Base-by-base conservation (phyloP, 2,113 vertebrate species). In the Hippocampus zosterae region DNA sequence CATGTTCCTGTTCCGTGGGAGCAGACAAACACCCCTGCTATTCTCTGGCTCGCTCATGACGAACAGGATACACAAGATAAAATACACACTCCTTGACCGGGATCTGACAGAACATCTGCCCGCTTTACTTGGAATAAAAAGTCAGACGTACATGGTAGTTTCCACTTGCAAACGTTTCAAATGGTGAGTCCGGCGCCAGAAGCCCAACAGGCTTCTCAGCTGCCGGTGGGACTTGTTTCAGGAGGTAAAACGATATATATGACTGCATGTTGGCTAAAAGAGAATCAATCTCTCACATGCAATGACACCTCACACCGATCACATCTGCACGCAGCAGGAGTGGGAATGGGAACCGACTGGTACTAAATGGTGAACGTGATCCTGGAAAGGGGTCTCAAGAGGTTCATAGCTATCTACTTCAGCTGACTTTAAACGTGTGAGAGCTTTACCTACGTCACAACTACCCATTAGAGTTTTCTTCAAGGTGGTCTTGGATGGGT, bases 271-370 rank as follows among this genome's bases (percentile, higher is more conserved):
- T 71, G 61, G 15, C 42, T 44, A 16, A 65, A 25, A 23, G n/a
- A 46, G 42, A 65, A 65, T n/a, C 63, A 44, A 65, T 46, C 21
- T 41, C 10, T 63, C 61, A 42, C 37, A 23, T 63, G 61, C 33
- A 21, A 64, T 60, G 68, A 83, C 77, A 71, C 70, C 73, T 64
- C 71, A 41, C 76, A 87, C 88, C 83, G 75, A 87, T 87, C 84
- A 85, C 79, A 74, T 80, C 76, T 25, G 66, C 64, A 57, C 61
- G 72, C 69, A 70, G 61, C 13, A 78, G 2, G 42, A n/a, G 33
- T 21, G 60, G 2, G 10, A 86, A 69, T 18, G 70, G 50, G 62
- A 74, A 67, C 2, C 5, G 21, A 62, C 18, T 16, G n/a, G 41
- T 65, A 21, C n/a, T 25, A 65, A 65, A n/a, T 13, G n/a, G 21